Evolutionary conservation across 2,797 vertebrate genomes (phyloP).

Genomic region (Sebastes trivittatus): DNA sequence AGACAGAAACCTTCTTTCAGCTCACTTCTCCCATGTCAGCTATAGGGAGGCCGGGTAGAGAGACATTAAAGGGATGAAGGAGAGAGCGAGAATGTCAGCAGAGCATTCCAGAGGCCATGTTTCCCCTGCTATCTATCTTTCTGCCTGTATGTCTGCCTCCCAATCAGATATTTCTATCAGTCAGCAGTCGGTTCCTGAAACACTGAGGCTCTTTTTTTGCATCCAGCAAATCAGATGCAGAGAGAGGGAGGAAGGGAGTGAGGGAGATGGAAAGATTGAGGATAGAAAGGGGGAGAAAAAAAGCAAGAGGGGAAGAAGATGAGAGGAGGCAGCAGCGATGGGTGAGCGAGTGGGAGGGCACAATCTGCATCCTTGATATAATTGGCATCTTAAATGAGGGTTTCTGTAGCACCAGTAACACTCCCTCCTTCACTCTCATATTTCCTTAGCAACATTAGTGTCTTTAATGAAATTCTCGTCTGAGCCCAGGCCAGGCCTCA

Average conservation of each 20-base stretch:
- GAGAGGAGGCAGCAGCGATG: conserved; percentile 24
- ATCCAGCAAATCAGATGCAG: conserved; percentile 43
- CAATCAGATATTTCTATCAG: conserved; percentile 67
- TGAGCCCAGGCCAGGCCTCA: conserved; percentile 24
- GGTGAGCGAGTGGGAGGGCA: conserved; percentile 4
- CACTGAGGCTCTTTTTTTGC: conserved; percentile 35
- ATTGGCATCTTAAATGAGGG: conserved; percentile 54
- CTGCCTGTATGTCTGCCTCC: conserved; percentile 41
- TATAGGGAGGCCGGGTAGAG: conserved; percentile 12
- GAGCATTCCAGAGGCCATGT: conserved; percentile 42
- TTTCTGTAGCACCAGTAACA: conserved; percentile 21
- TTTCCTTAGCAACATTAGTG: conserved; percentile 47
- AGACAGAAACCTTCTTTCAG: conserved; percentile 33
- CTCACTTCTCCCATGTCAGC: conserved; percentile 32
- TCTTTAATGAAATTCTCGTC: conserved; percentile 52
- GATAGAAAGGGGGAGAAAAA: not conserved
- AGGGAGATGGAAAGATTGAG: not conserved
- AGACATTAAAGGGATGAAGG: conserved; percentile 25
- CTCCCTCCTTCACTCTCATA: conserved; percentile 19
- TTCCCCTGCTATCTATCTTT: conserved; percentile 35
- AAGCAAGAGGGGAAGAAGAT: conserved; percentile 4
- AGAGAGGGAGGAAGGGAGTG: conserved; percentile 13
- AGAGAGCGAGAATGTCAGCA: conserved; percentile 27
- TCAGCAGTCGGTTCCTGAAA: conserved; percentile 53
- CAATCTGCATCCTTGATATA: conserved; percentile 40